These are phyloP conservation scores for Amphibalanus amphitrite DNA, from an alignment of 1,140 invertebrate species.

Conservation along the genomic window DNA sequence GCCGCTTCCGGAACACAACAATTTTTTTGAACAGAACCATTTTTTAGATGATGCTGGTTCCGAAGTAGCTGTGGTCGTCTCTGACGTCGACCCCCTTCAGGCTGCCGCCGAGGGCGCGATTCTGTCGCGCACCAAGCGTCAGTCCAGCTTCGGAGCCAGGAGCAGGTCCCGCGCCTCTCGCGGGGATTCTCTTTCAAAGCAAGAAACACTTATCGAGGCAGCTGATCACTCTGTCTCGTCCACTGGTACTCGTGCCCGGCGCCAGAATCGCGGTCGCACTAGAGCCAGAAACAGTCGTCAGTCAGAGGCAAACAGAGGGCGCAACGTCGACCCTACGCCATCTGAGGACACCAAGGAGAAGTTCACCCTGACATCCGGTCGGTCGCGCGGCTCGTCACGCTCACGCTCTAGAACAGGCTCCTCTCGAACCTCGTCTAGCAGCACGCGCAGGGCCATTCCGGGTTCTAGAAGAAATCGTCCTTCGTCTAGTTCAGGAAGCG, in stretches of 20 bases:
- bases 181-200: neutral
- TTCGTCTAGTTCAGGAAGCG: neutral
- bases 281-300: neutral
- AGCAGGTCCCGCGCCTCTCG: neutral
- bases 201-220: neutral
- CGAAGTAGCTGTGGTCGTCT: neutral
- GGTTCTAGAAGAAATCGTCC: neutral
- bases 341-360: neutral
- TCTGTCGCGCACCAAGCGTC: neutral
- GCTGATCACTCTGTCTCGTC: neutral
- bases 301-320: neutral
- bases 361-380: neutral
- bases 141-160: neutral
- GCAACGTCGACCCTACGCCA: neutral
- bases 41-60: neutral
- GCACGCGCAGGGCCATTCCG: neutral
- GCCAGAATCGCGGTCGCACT: neutral
- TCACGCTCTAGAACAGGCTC: neutral
- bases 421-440: neutral
- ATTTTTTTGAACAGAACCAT: neutral
- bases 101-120: neutral
- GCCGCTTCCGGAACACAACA: neutral
- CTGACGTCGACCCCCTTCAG: neutral
- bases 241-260: no score
- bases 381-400: neutral